Percentiles rank a stretch among this genome's conserved stretches.
These are phyloP conservation scores for Antheraea pernyi DNA, from an alignment of 1,140 invertebrate genomes.

Conservation along the genomic window DNA sequence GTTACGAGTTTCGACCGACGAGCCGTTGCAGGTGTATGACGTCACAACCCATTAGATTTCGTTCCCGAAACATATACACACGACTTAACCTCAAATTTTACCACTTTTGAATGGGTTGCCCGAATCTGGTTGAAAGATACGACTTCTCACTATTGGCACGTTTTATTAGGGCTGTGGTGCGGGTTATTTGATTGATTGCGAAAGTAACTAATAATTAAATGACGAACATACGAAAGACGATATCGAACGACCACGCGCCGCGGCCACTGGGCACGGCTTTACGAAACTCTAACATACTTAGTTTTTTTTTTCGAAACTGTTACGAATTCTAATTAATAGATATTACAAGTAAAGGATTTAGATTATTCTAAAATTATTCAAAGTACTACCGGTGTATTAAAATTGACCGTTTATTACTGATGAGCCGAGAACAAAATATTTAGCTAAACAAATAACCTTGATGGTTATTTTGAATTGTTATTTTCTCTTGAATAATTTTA, in stretches of 20 bases:
- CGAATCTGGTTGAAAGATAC: conserved; percentile 69
- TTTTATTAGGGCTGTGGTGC: conserved; percentile 46
- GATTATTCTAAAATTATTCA: background rate
- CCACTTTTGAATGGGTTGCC: conserved; percentile 63
- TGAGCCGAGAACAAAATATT: too few species aligned
- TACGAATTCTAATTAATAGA: conserved; percentile 55
- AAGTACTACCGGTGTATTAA: background rate
- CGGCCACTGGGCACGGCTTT: conserved; percentile 63
- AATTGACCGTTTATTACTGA: too few species aligned
- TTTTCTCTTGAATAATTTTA: background rate
- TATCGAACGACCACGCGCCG: conserved; percentile 23
- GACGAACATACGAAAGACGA: conserved; percentile 11
- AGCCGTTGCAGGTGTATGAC: conserved; percentile 68
- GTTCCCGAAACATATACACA: background rate
- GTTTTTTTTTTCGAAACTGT: conserved; percentile 33
- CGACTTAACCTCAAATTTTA: conserved; percentile 23
- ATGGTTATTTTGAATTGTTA: too few species aligned
- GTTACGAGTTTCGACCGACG: conserved; percentile 73
- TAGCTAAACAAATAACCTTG: background rate
- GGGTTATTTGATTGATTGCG: conserved; percentile 27
- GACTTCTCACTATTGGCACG: conserved; percentile 64
- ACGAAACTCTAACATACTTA: conserved; percentile 71
- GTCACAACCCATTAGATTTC: conserved; percentile 36
- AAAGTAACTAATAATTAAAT: background rate
- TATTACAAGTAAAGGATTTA: conserved; percentile 6